Evolutionary conservation across 2,888 invertebrate species (phyloP).

Genomic region (Adelognathus sp.): DNA sequence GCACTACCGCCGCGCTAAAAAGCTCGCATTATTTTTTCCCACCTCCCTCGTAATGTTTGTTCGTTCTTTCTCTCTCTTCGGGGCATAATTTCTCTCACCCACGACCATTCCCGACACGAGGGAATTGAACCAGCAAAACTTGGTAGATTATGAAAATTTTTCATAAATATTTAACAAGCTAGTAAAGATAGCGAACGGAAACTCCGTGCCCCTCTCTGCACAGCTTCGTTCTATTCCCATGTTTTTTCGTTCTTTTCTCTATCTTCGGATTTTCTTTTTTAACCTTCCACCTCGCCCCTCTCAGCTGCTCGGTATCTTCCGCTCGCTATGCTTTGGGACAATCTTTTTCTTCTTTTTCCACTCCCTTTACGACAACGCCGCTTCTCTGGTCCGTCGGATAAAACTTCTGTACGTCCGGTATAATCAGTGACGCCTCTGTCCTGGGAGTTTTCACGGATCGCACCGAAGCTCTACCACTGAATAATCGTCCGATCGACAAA

Average conservation of each 20-base stretch:
- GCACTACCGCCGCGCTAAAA: not conserved
- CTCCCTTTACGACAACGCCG: constrained; percentile 44
- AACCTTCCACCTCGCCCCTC: constrained; percentile 6
- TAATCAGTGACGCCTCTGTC: not conserved
- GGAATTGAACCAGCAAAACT: constrained; percentile 63
- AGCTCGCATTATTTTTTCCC: constrained; percentile 17
- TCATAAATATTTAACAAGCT: constrained; percentile 67
- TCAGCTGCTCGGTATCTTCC: not conserved
- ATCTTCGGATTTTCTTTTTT: constrained; percentile 53
- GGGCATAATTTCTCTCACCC: not conserved
- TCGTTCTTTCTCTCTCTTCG: constrained; percentile 1
- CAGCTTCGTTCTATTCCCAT: not conserved
- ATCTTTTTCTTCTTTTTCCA: not conserved
- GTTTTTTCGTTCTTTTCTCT: constrained; percentile 12
- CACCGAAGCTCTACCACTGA: no score
- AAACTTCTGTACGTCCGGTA: constrained; percentile 37
- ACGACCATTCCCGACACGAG: constrained; percentile 56
- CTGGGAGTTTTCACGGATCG: no score
- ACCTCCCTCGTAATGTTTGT: constrained; percentile 1
- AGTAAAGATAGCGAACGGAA: constrained; percentile 60
- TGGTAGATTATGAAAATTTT: constrained; percentile 68
- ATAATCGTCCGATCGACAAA: not conserved
- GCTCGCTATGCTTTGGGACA: not conserved
- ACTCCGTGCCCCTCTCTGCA: constrained; percentile 40
- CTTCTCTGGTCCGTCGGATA: constrained; percentile 23